Base-by-base conservation (phyloP, 2,113 vertebrate genomes). In the Thunnus thynnus region DNA sequence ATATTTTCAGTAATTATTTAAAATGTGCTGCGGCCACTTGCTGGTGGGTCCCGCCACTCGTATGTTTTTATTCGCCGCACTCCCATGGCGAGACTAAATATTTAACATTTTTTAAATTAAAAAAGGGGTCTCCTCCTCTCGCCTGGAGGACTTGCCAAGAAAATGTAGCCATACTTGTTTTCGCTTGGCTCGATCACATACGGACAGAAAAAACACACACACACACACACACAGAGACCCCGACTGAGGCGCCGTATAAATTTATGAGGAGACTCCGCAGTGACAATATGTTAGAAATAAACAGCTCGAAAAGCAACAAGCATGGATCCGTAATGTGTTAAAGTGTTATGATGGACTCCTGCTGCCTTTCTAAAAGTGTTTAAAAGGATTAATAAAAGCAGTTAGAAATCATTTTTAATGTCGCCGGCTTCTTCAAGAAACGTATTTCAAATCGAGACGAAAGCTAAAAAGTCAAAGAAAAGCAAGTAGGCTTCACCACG, bases 61-160 rank as follows among this genome's bases (percentile, higher is more conserved):
- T 90, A 69, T 92, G 86, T 92, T 92, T 91, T 78, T 22, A 84
- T 78, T 85, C 81, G 88, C 72, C 7, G 70, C 22, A 5, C 36
- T 69, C 60, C 75, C 30, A 6, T 50, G 57, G 70, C 18, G 32
- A 91, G 76, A 90, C 70, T 84, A 88, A 86, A 86, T 74, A 90
- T 84, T 89, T 22, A 25, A 56, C 36, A 41, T 41, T 41, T 25
- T n/a, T 81, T 17, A 67, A 52, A 86, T 76, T 57, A 25, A 65
- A 78, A 72, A 41, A 41, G 9, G 77, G 25, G 12, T 1, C 10
- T 11, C 20, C 0, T 5, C 36, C 22, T 52, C 8, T 5, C 1
- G 3, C 57, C 65, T 61, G 66, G 22, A 22, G 22, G 22, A 22
- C 22, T 30, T 3, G 76, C 71, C 76, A 77, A 52, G 18, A 11